phyloP scores from a whole-genome alignment of 2,797 vertebrate species.

The Acipenser oxyrinchus region DNA sequence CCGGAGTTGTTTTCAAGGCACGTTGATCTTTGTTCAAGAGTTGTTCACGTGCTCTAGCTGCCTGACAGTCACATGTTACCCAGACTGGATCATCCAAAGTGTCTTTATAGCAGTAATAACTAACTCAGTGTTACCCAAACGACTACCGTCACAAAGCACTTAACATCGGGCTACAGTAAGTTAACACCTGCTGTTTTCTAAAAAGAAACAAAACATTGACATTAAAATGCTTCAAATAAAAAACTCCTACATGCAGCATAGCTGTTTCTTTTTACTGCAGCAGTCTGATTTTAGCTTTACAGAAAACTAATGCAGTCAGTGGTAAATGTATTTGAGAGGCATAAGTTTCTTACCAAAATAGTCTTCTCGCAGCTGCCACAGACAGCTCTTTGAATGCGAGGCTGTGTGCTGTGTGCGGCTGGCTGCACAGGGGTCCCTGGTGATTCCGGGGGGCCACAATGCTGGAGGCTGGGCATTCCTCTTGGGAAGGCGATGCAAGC shows the following conservation, averaged over 20 bases:
- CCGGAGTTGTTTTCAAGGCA: too few relatives aligned
- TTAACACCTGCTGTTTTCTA: neutral
- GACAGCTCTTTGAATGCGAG: slow-evolving; percentile 18
- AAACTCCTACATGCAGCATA: neutral
- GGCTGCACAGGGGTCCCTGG: neutral
- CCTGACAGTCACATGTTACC: too few relatives aligned
- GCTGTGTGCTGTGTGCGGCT: slow-evolving; percentile 18
- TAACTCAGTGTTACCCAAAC: too few relatives aligned
- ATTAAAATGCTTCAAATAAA: neutral
- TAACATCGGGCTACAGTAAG: too few relatives aligned
- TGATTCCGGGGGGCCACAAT: neutral
- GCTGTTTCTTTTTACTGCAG: neutral
- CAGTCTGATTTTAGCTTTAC: neutral
- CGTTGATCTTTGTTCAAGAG: too few relatives aligned
- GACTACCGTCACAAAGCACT: too few relatives aligned
- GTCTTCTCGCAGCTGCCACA: slow-evolving; percentile 30
- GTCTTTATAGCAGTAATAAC: too few relatives aligned
- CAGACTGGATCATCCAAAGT: too few relatives aligned
- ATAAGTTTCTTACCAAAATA: slow-evolving; percentile 44
- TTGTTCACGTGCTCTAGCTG: too few relatives aligned
- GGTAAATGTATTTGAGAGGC: slow-evolving; percentile 2
- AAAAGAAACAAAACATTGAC: neutral
- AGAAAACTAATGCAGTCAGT: neutral
- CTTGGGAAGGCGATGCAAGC: slow-evolving; percentile 1
- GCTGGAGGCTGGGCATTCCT: neutral